These are phyloP conservation scores for Lordiphosa stackelbergi DNA, from an alignment of 1,140 invertebrate genomes.

Conservation along the genomic window DNA sequence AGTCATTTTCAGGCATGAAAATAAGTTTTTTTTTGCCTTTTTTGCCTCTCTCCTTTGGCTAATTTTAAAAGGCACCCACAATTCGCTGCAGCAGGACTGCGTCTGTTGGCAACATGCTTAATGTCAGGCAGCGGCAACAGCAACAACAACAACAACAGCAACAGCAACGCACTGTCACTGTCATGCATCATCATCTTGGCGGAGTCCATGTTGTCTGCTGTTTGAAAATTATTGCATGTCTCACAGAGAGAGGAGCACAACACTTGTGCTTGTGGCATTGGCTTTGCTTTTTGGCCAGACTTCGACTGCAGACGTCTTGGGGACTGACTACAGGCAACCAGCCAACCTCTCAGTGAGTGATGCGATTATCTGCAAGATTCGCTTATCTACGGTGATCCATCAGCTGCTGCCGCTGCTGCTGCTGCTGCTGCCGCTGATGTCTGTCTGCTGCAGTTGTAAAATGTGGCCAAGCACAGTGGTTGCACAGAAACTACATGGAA, in stretches of 20 bases:
- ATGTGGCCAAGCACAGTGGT: too few species aligned
- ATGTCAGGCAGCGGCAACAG: conserved; percentile 57
- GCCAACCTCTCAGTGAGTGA: conserved; percentile 61
- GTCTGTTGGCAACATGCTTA: conserved; percentile 72
- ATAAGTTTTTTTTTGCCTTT: conserved; percentile 70
- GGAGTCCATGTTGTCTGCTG: conserved; percentile 22
- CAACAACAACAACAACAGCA: conserved; percentile 36
- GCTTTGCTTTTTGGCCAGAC: conserved; percentile 22
- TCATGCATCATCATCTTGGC: conserved; percentile 68
- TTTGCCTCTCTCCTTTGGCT: conserved; percentile 25
- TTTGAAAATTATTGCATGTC: conserved; percentile 68
- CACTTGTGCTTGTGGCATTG: conserved; percentile 3
- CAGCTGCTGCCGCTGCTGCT: conserved; percentile 38
- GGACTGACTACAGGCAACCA: conserved; percentile 1
- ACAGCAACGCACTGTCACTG: conserved; percentile 71
- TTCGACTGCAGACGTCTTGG: conserved; percentile 12
- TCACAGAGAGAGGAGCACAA: conserved; percentile 5
- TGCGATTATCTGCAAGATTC: conserved; percentile 76
- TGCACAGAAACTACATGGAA: too few species aligned
- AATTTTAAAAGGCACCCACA: conserved; percentile 72
- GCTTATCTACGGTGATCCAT: conserved; percentile 68
- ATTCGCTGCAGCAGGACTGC: conserved; percentile 61
- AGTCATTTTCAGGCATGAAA: conserved; percentile 61
- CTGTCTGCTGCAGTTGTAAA: conserved; percentile 5
- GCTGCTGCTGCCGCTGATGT: conserved; percentile 11